These are phyloP conservation scores for Pelosia muscerda DNA, from an alignment of 2,888 invertebrate genomes.

Conservation along the genomic window DNA sequence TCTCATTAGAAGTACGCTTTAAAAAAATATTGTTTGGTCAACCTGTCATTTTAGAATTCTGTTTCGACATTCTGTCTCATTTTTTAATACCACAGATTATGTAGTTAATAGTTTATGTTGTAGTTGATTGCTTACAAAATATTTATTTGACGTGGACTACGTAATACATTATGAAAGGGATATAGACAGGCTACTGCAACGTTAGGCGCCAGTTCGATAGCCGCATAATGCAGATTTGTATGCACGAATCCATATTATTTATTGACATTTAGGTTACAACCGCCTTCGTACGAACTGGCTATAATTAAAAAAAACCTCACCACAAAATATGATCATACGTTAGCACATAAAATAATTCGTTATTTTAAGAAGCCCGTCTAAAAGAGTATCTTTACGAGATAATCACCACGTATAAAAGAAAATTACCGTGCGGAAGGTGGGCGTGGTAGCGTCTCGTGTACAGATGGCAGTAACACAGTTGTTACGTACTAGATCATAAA, in stretches of 20 bases:
- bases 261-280: neutral
- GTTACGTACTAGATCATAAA: neutral
- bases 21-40: too few relatives aligned
- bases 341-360: neutral
- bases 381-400: constrained; percentile 14
- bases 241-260: neutral
- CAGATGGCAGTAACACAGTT: neutral
- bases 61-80: neutral
- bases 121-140: neutral
- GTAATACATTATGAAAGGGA: too few relatives aligned
- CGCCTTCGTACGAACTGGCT: neutral
- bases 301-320: neutral
- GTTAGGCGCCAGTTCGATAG: too few relatives aligned
- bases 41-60: neutral
- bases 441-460: neutral
- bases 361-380: neutral
- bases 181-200: too few relatives aligned
- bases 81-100: neutral
- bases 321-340: neutral
- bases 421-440: neutral
- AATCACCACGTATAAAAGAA: constrained; percentile 11
- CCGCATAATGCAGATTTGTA: too few relatives aligned
- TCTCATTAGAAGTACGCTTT: too few relatives aligned
- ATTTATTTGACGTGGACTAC: neutral
- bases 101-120: too few relatives aligned